Evolutionary conservation across 2,888 invertebrate species (phyloP).

Genomic region (Petrolisthes cinctipes): DNA sequence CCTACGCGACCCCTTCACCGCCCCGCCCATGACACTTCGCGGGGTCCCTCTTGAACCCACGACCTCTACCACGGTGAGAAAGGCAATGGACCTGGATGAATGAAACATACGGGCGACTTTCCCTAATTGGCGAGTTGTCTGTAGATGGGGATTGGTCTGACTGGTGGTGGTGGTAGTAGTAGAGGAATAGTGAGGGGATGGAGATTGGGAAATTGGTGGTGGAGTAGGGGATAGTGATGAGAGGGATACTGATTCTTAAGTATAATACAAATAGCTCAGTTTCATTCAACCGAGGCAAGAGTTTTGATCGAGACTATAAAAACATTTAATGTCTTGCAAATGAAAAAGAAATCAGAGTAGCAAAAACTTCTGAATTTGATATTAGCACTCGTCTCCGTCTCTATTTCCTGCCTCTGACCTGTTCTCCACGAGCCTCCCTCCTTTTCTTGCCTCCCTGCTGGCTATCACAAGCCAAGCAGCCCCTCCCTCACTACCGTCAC

Average conservation of each 20-base stretch:
- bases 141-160: background rate
- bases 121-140: background rate
- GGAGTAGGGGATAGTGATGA: background rate
- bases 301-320: background rate
- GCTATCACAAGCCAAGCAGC: background rate
- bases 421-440: background rate
- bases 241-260: background rate
- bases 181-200: background rate
- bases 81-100: slow-evolving; percentile 28
- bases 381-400: background rate
- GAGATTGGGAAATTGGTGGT: background rate
- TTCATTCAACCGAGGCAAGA: background rate
- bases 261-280: background rate
- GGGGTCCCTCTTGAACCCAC: slow-evolving; percentile 21
- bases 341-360: background rate
- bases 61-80: slow-evolving; percentile 10
- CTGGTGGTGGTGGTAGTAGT: background rate
- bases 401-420: background rate
- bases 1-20: slow-evolving; percentile 18
- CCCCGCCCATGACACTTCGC: slow-evolving; percentile 29
- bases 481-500: background rate
- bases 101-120: slow-evolving; percentile 23
- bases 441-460: background rate
- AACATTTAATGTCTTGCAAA: background rate
- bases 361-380: background rate